Evolutionary conservation across 2,888 invertebrate genomes (phyloP).

Genomic region (Autographa gamma): DNA sequence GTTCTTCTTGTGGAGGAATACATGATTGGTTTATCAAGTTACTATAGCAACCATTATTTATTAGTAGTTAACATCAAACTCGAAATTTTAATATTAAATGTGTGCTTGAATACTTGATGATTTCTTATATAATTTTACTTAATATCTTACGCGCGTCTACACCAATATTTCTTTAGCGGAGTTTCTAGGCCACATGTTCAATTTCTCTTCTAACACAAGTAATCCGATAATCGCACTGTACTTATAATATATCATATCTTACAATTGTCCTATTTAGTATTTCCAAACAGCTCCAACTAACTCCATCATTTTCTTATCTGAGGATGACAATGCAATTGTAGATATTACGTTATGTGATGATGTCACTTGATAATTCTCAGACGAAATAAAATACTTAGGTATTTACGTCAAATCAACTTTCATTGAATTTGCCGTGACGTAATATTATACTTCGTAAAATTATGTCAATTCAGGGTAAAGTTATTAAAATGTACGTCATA

Average conservation of each 20-base stretch:
- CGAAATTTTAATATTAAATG: no score
- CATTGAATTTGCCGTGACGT: not conserved
- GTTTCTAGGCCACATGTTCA: no score
- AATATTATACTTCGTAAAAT: not conserved
- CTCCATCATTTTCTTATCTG: constrained; percentile 21
- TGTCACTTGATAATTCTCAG: constrained; percentile 28
- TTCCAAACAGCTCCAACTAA: constrained; percentile 14
- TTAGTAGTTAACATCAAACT: no score
- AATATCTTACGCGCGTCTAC: no score
- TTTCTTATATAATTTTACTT: no score
- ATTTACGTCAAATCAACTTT: not conserved
- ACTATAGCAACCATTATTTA: no score
- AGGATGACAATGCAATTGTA: constrained; percentile 40
- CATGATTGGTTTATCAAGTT: no score
- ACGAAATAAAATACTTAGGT: no score
- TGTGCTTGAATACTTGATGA: no score
- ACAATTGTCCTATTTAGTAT: constrained; percentile 20
- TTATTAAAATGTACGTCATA: not conserved
- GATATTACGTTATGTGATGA: constrained; percentile 16
- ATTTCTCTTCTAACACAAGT: no score
- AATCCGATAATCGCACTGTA: not conserved
- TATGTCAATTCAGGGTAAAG: not conserved
- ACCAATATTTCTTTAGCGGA: no score
- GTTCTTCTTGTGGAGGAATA: not conserved
- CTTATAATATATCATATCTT: not conserved